Conservation (phyloP, 2,888 invertebrate genomes). For the Cenopis cana region DNA sequence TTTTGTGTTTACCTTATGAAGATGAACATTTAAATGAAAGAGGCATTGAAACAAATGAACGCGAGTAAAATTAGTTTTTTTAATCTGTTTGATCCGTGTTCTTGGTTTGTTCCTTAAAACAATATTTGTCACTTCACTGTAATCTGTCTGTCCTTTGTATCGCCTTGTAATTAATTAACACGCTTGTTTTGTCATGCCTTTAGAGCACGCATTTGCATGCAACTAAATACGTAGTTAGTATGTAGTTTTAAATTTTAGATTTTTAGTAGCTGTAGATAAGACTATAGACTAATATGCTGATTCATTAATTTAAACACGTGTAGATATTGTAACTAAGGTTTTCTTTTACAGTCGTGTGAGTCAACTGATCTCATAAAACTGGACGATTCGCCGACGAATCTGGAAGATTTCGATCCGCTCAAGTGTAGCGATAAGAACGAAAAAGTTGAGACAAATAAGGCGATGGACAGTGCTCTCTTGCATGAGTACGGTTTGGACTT, state of each 20-base stretch:
- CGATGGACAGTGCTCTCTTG: slow-evolving; percentile 87
- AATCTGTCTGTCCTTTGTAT: slow-evolving; percentile 28
- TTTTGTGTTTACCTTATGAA: neutral
- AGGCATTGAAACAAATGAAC: neutral
- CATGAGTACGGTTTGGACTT: slow-evolving; percentile 91
- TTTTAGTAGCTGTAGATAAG: slow-evolving; percentile 11
- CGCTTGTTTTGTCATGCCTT: slow-evolving; percentile 36
- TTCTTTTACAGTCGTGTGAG: slow-evolving; percentile 79
- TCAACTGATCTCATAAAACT: slow-evolving; percentile 79
- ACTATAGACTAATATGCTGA: slow-evolving; percentile 7
- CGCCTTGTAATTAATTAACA: slow-evolving; percentile 31
- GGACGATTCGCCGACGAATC: slow-evolving; percentile 74
- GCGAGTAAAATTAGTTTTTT: neutral
- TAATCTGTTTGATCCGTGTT: slow-evolving; percentile 7
- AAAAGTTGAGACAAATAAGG: slow-evolving; percentile 70
- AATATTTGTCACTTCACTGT: slow-evolving; percentile 15
- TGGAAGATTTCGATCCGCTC: slow-evolving; percentile 79
- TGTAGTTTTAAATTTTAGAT: slow-evolving; percentile 18
- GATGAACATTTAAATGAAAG: slow-evolving; percentile 14
- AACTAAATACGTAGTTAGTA: slow-evolving; percentile 33
- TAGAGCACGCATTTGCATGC: slow-evolving; percentile 42
- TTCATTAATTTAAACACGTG: neutral
- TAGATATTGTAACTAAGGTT: slow-evolving; percentile 59
- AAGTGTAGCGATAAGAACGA: slow-evolving; percentile 70
- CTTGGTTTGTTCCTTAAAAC: slow-evolving; percentile 25